Conservation (phyloP, 2,113 vertebrate genomes). For the Cynopterus brachyotis region DNA sequence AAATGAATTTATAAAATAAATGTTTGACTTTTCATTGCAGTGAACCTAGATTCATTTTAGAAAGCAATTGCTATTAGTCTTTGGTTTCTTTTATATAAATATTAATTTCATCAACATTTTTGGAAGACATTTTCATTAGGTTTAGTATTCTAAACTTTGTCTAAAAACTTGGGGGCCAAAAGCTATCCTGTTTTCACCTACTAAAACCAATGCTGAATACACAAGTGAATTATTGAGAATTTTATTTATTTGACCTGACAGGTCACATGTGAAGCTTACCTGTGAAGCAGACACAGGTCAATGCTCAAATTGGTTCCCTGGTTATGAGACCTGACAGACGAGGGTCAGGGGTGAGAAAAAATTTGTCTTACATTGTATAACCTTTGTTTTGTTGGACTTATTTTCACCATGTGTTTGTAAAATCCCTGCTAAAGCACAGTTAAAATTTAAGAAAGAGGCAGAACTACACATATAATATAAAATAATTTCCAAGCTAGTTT, state of each 20-base stretch:
- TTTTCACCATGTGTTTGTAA: background rate
- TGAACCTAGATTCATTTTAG: background rate
- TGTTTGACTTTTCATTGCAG: background rate
- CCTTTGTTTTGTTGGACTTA: background rate
- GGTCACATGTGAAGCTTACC: background rate
- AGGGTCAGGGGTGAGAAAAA: background rate
- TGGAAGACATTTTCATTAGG: background rate
- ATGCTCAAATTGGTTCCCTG: background rate
- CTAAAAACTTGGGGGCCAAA: background rate
- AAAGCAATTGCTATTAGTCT: background rate
- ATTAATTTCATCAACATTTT: conserved; percentile 7
- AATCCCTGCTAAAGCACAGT: background rate
- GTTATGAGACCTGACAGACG: background rate
- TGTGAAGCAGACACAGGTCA: background rate
- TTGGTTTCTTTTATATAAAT: conserved; percentile 14
- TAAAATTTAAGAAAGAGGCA: background rate
- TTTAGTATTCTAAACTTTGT: background rate
- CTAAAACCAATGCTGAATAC: background rate
- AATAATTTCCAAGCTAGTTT: background rate
- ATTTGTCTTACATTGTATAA: background rate
- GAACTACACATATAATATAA: background rate
- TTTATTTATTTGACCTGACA: background rate
- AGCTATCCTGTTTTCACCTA: background rate
- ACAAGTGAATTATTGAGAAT: background rate
- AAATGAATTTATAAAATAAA: background rate